A percentile compares a stretch with the other conserved stretches of the same genome.
Evolutionary conservation across 92 coral and sea anemone species (phyloP).

Genomic region (Anthopleura xanthogrammica): DNA sequence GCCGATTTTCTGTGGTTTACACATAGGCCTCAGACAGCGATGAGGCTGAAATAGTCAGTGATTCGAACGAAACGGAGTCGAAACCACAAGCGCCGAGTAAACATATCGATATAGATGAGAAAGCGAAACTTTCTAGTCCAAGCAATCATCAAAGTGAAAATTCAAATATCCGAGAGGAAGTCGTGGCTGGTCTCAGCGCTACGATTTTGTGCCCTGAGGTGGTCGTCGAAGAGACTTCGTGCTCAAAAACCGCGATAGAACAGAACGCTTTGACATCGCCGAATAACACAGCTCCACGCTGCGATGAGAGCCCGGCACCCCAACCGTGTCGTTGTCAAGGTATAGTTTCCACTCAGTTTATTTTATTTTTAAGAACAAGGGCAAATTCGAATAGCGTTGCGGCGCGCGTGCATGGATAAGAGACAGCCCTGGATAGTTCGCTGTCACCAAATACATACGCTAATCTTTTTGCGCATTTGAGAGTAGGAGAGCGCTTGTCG

Average conservation of each 20-base stretch:
- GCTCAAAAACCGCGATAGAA: conserved; percentile 27
- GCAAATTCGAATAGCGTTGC: not conserved
- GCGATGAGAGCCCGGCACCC: conserved; percentile 69
- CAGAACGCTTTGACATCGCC: conserved; percentile 32
- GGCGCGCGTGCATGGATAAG: not conserved
- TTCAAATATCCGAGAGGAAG: not conserved
- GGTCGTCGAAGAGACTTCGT: conserved; percentile 9
- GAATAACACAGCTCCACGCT: conserved; percentile 66
- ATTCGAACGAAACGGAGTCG: conserved; percentile 31
- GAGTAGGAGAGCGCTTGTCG: conserved; percentile 16
- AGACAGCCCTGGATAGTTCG: not conserved
- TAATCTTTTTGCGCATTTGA: not conserved
- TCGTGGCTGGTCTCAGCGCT: conserved; percentile 6
- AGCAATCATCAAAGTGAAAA: not conserved
- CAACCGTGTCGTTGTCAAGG: conserved; percentile 89
- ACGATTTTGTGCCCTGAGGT: conserved; percentile 30
- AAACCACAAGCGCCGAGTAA: conserved; percentile 57
- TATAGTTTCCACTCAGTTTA: conserved; percentile 26
- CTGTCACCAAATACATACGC: conserved; percentile 9
- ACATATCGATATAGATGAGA: conserved; percentile 38
- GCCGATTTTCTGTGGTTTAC: conserved; percentile 47
- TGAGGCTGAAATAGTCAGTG: conserved; percentile 38
- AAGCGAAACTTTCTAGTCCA: conserved; percentile 24
- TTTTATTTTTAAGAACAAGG: not conserved
- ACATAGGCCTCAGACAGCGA: conserved; percentile 43